Percentiles rank a stretch among this genome's conserved stretches.
phyloP scores from a whole-genome alignment of 1,140 invertebrate species.

The Drosophila neocordata region DNA sequence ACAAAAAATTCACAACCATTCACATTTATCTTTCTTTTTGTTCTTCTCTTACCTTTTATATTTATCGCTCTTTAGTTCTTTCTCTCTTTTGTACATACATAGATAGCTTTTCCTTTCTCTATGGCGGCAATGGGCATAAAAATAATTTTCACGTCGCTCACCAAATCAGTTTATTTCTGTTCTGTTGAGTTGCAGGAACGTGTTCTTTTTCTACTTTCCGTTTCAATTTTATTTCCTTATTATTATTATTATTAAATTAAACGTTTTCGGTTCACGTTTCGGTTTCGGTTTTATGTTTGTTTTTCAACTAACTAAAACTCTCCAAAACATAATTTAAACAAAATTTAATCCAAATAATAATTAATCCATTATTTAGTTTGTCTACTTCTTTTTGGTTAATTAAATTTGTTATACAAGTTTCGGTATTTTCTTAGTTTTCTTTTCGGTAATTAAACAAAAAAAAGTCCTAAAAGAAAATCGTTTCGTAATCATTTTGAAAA shows the following conservation, averaged over 20 bases:
- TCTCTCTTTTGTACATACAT: slow-evolving; percentile 11
- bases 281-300: slow-evolving; percentile 48
- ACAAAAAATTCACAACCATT: background rate
- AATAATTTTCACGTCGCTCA: slow-evolving; percentile 73
- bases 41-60: background rate
- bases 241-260: slow-evolving; percentile 64
- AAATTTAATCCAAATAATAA: slow-evolving; percentile 8
- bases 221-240: slow-evolving; percentile 81
- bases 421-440: slow-evolving; percentile 23
- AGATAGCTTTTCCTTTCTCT: slow-evolving; percentile 34
- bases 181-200: slow-evolving; percentile 82
- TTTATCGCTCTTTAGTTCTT: slow-evolving; percentile 8
- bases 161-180: slow-evolving; percentile 82
- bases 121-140: slow-evolving; percentile 56
- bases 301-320: slow-evolving; percentile 30
- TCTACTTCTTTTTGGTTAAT: background rate
- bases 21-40: background rate
- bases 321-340: slow-evolving; percentile 9
- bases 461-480: slow-evolving; percentile 50
- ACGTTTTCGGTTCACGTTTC: slow-evolving; percentile 61
- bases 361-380: background rate
- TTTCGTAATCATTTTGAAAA: slow-evolving; percentile 66
- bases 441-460: slow-evolving; percentile 50
- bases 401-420: slow-evolving; percentile 11
- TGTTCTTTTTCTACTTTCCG: slow-evolving; percentile 82